Percentiles rank a stretch among this genome's conserved stretches.
Conservation (phyloP, 2,888 invertebrate species). For the Cordilura impudica region DNA sequence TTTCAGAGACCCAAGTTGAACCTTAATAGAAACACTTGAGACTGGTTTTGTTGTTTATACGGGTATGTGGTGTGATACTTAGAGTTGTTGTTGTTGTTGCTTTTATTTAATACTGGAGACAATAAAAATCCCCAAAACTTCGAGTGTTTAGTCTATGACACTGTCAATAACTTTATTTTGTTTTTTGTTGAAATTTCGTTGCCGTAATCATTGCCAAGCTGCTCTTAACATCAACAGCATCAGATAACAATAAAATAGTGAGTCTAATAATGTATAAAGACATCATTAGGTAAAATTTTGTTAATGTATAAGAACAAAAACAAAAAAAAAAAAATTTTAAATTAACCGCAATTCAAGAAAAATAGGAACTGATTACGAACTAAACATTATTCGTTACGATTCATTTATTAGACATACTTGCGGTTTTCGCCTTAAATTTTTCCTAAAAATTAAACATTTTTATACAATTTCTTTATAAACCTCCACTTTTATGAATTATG, state of each 20-base stretch:
- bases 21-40: neutral
- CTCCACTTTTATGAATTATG: neutral
- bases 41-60: neutral
- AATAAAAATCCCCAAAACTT: conserved; percentile 49
- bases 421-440: neutral
- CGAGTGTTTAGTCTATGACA: conserved; percentile 57
- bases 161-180: conserved; percentile 54
- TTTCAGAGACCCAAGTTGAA: neutral
- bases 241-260: neutral
- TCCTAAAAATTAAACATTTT: neutral
- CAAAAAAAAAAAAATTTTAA: no score
- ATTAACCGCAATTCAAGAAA: no score
- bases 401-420: neutral
- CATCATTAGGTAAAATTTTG: neutral
- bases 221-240: neutral
- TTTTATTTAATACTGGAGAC: conserved; percentile 30
- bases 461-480: no score
- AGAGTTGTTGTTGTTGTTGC: neutral
- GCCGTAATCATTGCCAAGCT: neutral
- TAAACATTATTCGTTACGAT: neutral
- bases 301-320: no score
- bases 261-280: neutral
- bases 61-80: neutral
- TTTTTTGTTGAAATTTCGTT: neutral
- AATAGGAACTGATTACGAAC: neutral